Conservation (phyloP, 2,797 vertebrate species). For the Hydrophis major region DNA sequence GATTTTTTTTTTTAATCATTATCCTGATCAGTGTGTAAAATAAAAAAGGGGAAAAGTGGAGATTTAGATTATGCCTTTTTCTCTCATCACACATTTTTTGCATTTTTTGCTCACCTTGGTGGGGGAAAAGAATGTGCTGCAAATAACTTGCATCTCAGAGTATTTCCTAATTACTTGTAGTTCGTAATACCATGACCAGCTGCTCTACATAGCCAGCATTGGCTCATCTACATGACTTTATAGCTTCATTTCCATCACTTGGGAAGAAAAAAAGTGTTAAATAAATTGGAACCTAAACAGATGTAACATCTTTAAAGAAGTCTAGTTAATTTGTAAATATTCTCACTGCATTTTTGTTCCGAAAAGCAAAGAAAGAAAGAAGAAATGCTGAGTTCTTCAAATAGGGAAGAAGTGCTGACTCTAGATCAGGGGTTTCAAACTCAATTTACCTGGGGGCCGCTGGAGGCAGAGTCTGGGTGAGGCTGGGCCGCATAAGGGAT, state of each 20-base stretch:
- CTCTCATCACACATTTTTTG: background rate
- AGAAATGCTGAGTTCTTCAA: background rate
- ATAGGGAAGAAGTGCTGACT: background rate
- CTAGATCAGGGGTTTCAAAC: background rate
- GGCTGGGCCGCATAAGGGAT: too few relatives aligned
- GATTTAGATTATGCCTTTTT: slow-evolving; percentile 10
- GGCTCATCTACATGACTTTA: slow-evolving; percentile 54
- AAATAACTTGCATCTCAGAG: background rate
- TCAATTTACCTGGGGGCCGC: too few relatives aligned
- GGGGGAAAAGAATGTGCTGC: background rate
- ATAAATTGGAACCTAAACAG: background rate
- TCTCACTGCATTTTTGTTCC: background rate
- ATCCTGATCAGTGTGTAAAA: slow-evolving; percentile 16
- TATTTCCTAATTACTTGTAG: background rate
- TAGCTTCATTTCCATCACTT: background rate
- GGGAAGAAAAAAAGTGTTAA: background rate
- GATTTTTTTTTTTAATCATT: slow-evolving; percentile 1
- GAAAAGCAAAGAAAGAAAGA: background rate
- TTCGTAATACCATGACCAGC: slow-evolving; percentile 17
- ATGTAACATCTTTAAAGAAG: background rate
- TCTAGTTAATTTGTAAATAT: background rate
- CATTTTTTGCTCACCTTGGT: background rate
- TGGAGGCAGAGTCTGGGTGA: too few relatives aligned
- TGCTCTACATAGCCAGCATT: slow-evolving; percentile 54
- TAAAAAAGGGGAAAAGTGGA: slow-evolving; percentile 18